These are phyloP conservation scores for Gambusia affinis DNA, from an alignment of 2,113 vertebrate species.

Conservation along the genomic window DNA sequence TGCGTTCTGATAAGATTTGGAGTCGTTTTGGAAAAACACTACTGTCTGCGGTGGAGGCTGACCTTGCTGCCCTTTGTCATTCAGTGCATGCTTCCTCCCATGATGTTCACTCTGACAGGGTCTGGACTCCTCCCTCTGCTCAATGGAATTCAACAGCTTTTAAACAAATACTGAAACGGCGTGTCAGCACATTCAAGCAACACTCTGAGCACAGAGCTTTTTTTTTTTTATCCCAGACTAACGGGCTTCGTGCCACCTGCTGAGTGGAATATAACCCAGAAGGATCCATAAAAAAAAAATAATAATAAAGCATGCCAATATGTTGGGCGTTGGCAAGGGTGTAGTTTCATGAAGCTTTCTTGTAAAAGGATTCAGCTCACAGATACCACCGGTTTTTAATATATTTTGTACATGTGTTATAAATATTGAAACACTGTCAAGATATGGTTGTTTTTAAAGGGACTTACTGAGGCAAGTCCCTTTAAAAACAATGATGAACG, in stretches of 20 bases:
- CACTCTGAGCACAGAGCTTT: conserved; percentile 44
- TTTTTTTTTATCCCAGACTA: conserved; percentile 33
- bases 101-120: conserved; percentile 54
- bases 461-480: neutral
- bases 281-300: conserved; percentile 5
- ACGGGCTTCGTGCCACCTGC: conserved; percentile 63
- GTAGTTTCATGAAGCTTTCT: conserved; percentile 8
- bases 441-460: neutral
- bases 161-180: conserved; percentile 74
- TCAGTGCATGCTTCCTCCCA: conserved; percentile 22
- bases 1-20: conserved; percentile 8
- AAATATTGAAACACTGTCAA: neutral
- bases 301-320: neutral
- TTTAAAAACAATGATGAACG: neutral
- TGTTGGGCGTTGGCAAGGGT: conserved; percentile 12
- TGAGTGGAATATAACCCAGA: conserved; percentile 59
- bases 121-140: conserved; percentile 60
- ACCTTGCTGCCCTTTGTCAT: conserved; percentile 47
- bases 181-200: conserved; percentile 77
- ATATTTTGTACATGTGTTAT: neutral
- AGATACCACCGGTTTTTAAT: neutral
- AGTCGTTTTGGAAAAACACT: conserved; percentile 14
- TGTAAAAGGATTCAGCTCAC: neutral
- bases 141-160: conserved; percentile 76
- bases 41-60: conserved; percentile 23